phyloP scores from a whole-genome alignment of 2,888 invertebrate genomes.

The Xestia sexstrigata region DNA sequence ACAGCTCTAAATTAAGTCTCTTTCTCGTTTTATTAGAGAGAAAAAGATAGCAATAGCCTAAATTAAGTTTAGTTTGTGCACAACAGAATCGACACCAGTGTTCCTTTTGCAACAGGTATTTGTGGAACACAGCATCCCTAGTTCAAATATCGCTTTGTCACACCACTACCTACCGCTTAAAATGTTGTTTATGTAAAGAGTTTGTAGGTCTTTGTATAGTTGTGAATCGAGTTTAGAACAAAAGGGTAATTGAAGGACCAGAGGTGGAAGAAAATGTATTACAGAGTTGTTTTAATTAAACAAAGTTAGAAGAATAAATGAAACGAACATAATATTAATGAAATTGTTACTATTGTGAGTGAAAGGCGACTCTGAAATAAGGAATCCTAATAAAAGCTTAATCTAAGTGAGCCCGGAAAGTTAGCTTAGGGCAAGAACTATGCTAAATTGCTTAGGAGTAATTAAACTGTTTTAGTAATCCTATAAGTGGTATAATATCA shows the following conservation, averaged over 20 bases:
- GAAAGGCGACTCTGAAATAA: not conserved
- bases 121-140: conserved; percentile 17
- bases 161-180: conserved; percentile 18
- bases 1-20: no score
- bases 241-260: not conserved
- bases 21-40: no score
- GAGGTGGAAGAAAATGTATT: not conserved
- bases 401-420: not conserved
- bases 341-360: not conserved
- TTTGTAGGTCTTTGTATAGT: not conserved
- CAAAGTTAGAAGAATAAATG: not conserved
- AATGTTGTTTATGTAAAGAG: conserved; percentile 25
- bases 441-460: not conserved
- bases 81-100: no score
- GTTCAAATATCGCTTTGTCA: conserved; percentile 26
- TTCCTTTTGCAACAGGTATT: conserved; percentile 38
- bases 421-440: not conserved
- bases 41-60: no score
- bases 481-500: no score
- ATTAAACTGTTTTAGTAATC: no score
- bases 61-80: no score
- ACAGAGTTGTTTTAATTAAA: not conserved
- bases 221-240: not conserved
- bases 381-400: not conserved
- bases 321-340: not conserved